These are phyloP conservation scores for Tetramorium bicarinatum DNA, from an alignment of 2,888 invertebrate genomes.

Conservation along the genomic window DNA sequence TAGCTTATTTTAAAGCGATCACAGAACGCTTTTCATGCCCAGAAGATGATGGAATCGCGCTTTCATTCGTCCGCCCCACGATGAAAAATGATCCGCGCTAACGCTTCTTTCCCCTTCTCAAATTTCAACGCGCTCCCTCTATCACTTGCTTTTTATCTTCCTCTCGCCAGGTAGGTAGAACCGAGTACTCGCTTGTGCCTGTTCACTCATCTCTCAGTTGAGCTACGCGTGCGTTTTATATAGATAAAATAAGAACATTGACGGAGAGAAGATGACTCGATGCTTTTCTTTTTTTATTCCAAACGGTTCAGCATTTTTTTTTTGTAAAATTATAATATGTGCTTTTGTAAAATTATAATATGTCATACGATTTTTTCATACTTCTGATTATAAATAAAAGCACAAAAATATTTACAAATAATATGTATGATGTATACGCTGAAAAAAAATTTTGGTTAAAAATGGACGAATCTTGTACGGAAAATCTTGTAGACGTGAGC, in stretches of 20 bases:
- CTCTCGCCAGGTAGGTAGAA: conserved; percentile 36
- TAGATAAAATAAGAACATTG: conserved; percentile 45
- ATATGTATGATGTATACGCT: not conserved
- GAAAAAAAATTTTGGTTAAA: too few species aligned
- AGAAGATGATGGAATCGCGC: conserved; percentile 81
- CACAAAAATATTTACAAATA: not conserved
- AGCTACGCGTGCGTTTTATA: conserved; percentile 28
- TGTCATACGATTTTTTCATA: not conserved
- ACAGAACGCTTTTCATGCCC: conserved; percentile 82
- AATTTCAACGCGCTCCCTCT: conserved; percentile 29
- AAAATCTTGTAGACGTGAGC: too few species aligned
- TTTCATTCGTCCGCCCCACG: conserved; percentile 77
- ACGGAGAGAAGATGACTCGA: conserved; percentile 41
- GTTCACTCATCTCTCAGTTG: not conserved
- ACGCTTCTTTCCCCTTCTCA: conserved; percentile 30
- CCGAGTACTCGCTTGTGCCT: conserved; percentile 22
- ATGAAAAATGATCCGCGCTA: conserved; percentile 79
- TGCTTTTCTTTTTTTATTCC: conserved; percentile 11
- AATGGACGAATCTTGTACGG: too few species aligned
- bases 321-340: not conserved
- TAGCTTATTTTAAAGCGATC: conserved; percentile 84
- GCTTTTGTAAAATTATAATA: not conserved
- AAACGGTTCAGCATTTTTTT: conserved; percentile 29
- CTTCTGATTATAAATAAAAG: not conserved
- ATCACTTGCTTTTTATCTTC: conserved; percentile 15